Percentiles rank a stretch among this genome's conserved stretches.
Evolutionary conservation across 2,797 vertebrate genomes (phyloP).

Genomic region (Melanotaenia boesemani): DNA sequence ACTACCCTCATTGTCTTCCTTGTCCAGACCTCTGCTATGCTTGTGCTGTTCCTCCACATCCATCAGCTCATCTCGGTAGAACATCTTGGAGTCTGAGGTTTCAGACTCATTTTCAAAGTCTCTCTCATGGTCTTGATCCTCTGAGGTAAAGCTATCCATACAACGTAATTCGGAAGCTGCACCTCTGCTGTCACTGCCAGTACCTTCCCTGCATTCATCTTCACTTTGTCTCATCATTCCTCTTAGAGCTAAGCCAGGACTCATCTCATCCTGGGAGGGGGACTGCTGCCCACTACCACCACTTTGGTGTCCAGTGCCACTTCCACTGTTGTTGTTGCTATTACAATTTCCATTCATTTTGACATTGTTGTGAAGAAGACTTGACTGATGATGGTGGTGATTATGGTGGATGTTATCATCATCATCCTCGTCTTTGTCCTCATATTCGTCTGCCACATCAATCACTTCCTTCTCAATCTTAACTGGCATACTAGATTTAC

Average conservation of each 20-base stretch:
- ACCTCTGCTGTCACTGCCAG: conserved; percentile 77
- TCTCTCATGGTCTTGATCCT: conserved; percentile 96
- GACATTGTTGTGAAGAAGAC: conserved; percentile 81
- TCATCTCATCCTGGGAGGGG: conserved; percentile 97
- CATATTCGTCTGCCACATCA: conserved; percentile 95
- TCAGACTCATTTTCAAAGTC: conserved; percentile 99
- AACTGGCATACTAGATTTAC: conserved; percentile 99
- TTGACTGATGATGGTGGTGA: conserved; percentile 77
- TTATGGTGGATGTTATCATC: conserved; percentile 81
- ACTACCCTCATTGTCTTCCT: conserved; percentile 75
- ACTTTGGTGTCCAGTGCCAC: conserved; percentile 78
- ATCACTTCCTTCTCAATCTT: conserved; percentile 99
- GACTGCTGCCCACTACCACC: conserved; percentile 89
- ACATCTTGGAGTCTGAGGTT: conserved; percentile 94
- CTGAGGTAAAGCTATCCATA: conserved; percentile 97
- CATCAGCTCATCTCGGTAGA: conserved; percentile 91
- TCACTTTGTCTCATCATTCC: conserved; percentile 92
- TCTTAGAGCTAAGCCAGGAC: conserved; percentile 91
- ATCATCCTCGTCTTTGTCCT: conserved; percentile 96
- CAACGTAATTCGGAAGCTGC: conserved; percentile 89
- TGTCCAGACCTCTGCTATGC: conserved; percentile 72
- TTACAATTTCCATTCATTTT: conserved; percentile 85
- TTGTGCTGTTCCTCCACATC: conserved; percentile 87
- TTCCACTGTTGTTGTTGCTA: conserved; percentile 80
- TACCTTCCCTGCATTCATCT: conserved; percentile 89